These are phyloP conservation scores for Morpho deidamia DNA, from an alignment of 2,888 invertebrate genomes.

Conservation along the genomic window DNA sequence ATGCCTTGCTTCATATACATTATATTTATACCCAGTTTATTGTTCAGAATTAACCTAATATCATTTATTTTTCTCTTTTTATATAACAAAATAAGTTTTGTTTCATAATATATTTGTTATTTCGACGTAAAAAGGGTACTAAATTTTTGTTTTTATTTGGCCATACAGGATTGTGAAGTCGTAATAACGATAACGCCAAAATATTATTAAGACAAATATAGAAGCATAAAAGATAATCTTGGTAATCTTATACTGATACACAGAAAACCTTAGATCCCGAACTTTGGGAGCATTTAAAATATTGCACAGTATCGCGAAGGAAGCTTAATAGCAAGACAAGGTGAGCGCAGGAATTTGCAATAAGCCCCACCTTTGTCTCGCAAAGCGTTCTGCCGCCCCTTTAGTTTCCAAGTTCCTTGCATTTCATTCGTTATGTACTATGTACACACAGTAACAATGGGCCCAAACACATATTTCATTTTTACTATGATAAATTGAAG, in stretches of 20 bases:
- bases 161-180: too few species aligned
- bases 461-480: constrained; percentile 50
- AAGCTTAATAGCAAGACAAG: constrained; percentile 59
- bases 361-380: constrained; percentile 68
- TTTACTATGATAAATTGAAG: constrained; percentile 8
- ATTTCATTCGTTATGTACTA: constrained; percentile 58
- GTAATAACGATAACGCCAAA: too few species aligned
- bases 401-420: constrained; percentile 64
- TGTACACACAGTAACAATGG: constrained; percentile 39
- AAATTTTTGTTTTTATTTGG: too few species aligned
- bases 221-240: constrained; percentile 1
- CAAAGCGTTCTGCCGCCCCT: constrained; percentile 43
- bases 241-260: constrained; percentile 1
- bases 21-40: constrained; percentile 42
- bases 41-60: constrained; percentile 28
- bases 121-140: too few species aligned
- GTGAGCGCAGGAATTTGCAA: constrained; percentile 71
- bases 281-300: constrained; percentile 32
- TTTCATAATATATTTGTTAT: too few species aligned
- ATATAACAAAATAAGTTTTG: too few species aligned
- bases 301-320: constrained; percentile 46
- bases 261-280: constrained; percentile 6
- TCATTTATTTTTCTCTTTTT: constrained; percentile 9
- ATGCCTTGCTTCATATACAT: constrained; percentile 60
- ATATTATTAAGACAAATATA: not conserved